A percentile compares a stretch with the other conserved stretches of the same genome.
Conservation (phyloP, 2,888 invertebrate species). For the Leptinotarsa peninsularis region DNA sequence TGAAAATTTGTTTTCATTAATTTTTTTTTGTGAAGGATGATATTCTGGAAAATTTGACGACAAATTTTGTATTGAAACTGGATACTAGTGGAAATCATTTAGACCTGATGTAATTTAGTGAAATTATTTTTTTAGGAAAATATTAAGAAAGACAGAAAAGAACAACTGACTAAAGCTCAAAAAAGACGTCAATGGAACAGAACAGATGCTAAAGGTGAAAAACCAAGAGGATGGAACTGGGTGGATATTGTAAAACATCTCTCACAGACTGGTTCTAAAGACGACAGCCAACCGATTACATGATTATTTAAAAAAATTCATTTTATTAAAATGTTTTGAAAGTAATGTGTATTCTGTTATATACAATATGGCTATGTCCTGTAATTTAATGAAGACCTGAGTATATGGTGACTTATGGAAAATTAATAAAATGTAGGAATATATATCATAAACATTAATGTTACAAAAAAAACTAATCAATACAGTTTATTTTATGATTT, state of each 20-base stretch:
- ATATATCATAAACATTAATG: no score
- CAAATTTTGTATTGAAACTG: no score
- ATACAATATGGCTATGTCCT: no score
- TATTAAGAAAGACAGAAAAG: constrained; percentile 77
- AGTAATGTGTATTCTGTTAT: not conserved
- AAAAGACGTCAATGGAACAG: constrained; percentile 90
- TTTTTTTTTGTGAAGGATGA: no score
- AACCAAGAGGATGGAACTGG: constrained; percentile 93
- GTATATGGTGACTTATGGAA: no score
- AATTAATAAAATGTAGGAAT: no score
- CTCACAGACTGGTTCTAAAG: constrained; percentile 79
- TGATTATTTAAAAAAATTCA: constrained; percentile 28
- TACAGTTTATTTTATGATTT: no score
- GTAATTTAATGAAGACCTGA: no score
- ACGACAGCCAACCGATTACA: constrained; percentile 57
- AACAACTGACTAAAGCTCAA: constrained; percentile 91
- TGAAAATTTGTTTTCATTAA: no score
- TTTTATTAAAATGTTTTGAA: constrained; percentile 5
- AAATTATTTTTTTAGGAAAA: constrained; percentile 53
- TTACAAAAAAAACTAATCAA: no score
- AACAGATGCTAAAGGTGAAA: constrained; percentile 83
- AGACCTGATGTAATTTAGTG: not conserved
- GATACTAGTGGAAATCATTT: not conserved
- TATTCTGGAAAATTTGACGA: no score
- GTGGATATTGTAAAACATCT: constrained; percentile 96